These are phyloP conservation scores for Perca flavescens DNA, from an alignment of 2,113 vertebrate species.

Conservation along the genomic window DNA sequence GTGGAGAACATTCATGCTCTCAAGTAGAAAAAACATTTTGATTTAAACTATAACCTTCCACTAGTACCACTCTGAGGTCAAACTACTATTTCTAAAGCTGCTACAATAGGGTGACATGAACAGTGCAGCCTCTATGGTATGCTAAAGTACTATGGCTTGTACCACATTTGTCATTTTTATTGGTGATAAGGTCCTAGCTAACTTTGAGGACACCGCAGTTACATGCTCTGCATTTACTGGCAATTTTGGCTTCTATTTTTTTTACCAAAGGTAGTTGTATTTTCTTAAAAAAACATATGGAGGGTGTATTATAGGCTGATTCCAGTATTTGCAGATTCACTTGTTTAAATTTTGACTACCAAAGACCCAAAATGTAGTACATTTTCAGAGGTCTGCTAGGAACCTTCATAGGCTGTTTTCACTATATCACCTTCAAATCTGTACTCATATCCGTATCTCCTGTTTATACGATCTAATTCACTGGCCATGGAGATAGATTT, in stretches of 20 bases:
- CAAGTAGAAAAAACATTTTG: neutral
- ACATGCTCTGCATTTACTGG: too few relatives aligned
- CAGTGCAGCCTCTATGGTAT: neutral
- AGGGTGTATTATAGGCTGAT: too few relatives aligned
- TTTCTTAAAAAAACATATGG: neutral
- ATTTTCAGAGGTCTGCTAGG: neutral
- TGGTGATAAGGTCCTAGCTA: too few relatives aligned
- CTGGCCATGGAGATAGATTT: slow-evolving; percentile 29
- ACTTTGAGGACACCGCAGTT: too few relatives aligned
- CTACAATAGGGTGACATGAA: neutral
- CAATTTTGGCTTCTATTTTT: neutral
- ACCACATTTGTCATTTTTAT: too few relatives aligned
- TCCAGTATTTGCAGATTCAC: neutral
- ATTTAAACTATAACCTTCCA: neutral
- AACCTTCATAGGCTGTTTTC: neutral
- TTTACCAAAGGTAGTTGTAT: neutral
- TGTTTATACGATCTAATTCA: slow-evolving; percentile 5
- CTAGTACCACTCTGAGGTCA: neutral
- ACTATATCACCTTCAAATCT: neutral
- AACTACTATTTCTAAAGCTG: neutral
- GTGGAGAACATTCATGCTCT: too few relatives aligned
- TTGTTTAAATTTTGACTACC: neutral
- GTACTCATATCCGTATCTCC: neutral
- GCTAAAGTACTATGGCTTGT: neutral
- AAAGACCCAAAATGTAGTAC: neutral